Conservation (phyloP, 2,113 vertebrate species). For the Paradoxurus hermaphroditus region DNA sequence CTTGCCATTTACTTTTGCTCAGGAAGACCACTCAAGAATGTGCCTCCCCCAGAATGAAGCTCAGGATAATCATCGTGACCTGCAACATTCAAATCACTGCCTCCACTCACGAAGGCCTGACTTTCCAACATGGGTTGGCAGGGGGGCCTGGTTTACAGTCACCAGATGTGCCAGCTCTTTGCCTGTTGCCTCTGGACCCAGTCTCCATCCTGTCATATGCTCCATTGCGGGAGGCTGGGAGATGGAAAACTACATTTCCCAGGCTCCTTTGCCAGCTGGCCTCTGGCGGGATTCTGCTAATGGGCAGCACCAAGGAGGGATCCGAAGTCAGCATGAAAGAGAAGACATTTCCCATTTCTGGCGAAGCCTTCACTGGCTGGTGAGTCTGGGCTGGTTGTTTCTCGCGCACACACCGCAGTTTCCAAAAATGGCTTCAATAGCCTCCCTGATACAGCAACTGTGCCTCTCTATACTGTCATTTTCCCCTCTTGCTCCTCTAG, state of each 20-base stretch:
- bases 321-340: not conserved
- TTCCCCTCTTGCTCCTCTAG: not conserved
- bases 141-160: not conserved
- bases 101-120: not conserved
- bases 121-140: not conserved
- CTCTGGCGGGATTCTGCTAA: not conserved
- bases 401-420: not conserved
- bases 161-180: not conserved
- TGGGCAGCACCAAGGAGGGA: not conserved
- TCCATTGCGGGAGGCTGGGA: not conserved
- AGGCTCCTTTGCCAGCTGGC: not conserved
- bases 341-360: not conserved
- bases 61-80: not conserved
- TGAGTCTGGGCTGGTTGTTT: not conserved
- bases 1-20: not conserved
- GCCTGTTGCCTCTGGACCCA: not conserved
- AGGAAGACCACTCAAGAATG: not conserved
- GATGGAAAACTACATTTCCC: not conserved
- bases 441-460: not conserved
- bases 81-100: not conserved
- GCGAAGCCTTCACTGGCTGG: not conserved
- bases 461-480: not conserved
- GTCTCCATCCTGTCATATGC: not conserved
- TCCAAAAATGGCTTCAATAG: not conserved
- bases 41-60: not conserved